phyloP scores from a whole-genome alignment of 1,140 invertebrate genomes.

The Araneus ventricosus region DNA sequence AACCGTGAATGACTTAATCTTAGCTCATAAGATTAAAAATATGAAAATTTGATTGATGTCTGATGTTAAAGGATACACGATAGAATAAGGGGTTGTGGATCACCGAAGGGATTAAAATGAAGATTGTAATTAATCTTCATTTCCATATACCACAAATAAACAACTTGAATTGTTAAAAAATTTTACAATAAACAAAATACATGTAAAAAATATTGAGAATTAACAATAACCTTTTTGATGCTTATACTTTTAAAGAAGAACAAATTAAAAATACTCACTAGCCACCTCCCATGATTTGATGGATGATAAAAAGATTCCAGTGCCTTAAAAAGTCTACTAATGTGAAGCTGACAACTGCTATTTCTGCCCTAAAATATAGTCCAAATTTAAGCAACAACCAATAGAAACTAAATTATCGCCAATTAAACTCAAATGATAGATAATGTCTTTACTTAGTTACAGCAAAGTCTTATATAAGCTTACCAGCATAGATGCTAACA shows the following conservation, averaged over 20 bases:
- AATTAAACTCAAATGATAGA: too few species aligned
- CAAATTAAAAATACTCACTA: conserved; percentile 78
- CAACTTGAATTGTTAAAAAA: too few species aligned
- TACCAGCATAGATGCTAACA: conserved; percentile 86
- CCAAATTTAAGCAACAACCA: conserved; percentile 76
- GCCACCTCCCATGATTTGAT: conserved; percentile 91
- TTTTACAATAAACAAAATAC: neutral
- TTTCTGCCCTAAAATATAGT: conserved; percentile 81
- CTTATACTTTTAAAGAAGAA: neutral
- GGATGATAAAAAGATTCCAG: conserved; percentile 94
- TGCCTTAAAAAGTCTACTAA: conserved; percentile 90
- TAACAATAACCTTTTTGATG: neutral
- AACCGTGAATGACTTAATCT: too few species aligned
- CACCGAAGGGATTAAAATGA: too few species aligned
- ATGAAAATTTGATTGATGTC: too few species aligned
- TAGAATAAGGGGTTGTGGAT: too few species aligned
- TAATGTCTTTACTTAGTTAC: neutral
- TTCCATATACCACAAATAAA: too few species aligned
- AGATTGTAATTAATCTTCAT: too few species aligned
- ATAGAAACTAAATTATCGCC: too few species aligned
- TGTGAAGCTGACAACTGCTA: conserved; percentile 85
- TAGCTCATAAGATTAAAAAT: too few species aligned
- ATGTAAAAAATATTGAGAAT: neutral
- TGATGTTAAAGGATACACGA: too few species aligned
- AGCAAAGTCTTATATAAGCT: conserved; percentile 81